Conservation (phyloP, 2,888 invertebrate genomes). For the Chelonus formosanus region DNA sequence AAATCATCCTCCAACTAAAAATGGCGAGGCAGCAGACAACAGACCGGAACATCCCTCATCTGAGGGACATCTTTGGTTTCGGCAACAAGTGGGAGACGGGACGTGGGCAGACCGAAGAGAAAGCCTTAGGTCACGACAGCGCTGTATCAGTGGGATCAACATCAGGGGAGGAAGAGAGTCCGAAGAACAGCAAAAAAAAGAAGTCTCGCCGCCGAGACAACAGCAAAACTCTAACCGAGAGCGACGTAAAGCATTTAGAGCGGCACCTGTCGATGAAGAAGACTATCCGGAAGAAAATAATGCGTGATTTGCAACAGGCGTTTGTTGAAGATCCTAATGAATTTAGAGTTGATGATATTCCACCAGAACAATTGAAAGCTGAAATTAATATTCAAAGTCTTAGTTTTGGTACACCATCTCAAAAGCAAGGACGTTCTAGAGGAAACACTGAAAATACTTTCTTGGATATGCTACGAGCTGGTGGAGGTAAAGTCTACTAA, state of each 20-base stretch:
- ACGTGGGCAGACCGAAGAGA: slow-evolving; percentile 55
- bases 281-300: slow-evolving; percentile 84
- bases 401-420: slow-evolving; percentile 68
- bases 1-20: slow-evolving; percentile 25
- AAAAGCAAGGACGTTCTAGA: slow-evolving; percentile 66
- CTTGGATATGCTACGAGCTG: slow-evolving; percentile 75
- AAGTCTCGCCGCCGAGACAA: slow-evolving; percentile 74
- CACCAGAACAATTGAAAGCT: slow-evolving; percentile 74
- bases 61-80: slow-evolving; percentile 78
- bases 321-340: slow-evolving; percentile 78
- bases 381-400: slow-evolving; percentile 75
- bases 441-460: slow-evolving; percentile 71
- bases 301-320: slow-evolving; percentile 82
- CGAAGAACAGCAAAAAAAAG: slow-evolving; percentile 70
- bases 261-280: slow-evolving; percentile 88
- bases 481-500: slow-evolving; percentile 53
- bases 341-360: slow-evolving; percentile 75
- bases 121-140: slow-evolving; percentile 62
- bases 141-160: slow-evolving; percentile 64
- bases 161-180: slow-evolving; percentile 62
- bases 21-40: slow-evolving; percentile 68
- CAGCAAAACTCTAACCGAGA: slow-evolving; percentile 73
- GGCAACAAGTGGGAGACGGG: slow-evolving; percentile 65
- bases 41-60: slow-evolving; percentile 79
- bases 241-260: slow-evolving; percentile 79